Evolutionary conservation across 2,113 vertebrate genomes (phyloP).

Genomic region (Hypocryptadius cinnamomeus): DNA sequence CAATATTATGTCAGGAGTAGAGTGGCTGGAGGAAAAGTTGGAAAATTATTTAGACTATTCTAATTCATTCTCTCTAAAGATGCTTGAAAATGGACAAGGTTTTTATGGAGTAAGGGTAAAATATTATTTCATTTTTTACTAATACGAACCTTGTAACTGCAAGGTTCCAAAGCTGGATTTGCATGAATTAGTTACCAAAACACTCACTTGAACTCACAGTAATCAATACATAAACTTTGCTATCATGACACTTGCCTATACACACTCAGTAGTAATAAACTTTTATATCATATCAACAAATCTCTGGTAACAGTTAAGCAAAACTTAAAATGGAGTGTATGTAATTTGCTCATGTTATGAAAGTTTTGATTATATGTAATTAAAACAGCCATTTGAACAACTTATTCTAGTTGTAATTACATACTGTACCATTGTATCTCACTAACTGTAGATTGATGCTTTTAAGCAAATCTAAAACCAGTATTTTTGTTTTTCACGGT

Average conservation of each 20-base stretch:
- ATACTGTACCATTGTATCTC: conserved; percentile 73
- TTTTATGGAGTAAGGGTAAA: conserved; percentile 20
- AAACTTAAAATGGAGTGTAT: conserved; percentile 64
- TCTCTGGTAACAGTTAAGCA: conserved; percentile 64
- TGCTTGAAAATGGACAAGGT: neutral
- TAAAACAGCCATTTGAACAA: conserved; percentile 72
- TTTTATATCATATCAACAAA: conserved; percentile 60
- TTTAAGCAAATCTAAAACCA: conserved; percentile 67
- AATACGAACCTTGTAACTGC: conserved; percentile 29
- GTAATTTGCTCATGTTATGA: conserved; percentile 60
- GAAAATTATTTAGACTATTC: conserved; percentile 7
- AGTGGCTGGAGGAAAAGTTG: conserved; percentile 20
- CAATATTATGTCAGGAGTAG: neutral
- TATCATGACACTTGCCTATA: conserved; percentile 69
- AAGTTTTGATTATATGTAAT: conserved; percentile 66
- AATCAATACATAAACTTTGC: conserved; percentile 58
- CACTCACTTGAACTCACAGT: conserved; percentile 55
- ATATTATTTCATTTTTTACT: conserved; percentile 33
- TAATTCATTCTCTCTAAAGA: conserved; percentile 26
- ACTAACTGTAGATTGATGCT: conserved; percentile 68
- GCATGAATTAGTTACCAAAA: conserved; percentile 61
- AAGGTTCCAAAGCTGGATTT: conserved; percentile 51
- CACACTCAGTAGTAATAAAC: conserved; percentile 62
- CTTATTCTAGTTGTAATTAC: conserved; percentile 77
- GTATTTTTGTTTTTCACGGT: conserved; percentile 66